Base-by-base conservation (phyloP, 2,113 vertebrate species). In the Hiodon alosoides region DNA sequence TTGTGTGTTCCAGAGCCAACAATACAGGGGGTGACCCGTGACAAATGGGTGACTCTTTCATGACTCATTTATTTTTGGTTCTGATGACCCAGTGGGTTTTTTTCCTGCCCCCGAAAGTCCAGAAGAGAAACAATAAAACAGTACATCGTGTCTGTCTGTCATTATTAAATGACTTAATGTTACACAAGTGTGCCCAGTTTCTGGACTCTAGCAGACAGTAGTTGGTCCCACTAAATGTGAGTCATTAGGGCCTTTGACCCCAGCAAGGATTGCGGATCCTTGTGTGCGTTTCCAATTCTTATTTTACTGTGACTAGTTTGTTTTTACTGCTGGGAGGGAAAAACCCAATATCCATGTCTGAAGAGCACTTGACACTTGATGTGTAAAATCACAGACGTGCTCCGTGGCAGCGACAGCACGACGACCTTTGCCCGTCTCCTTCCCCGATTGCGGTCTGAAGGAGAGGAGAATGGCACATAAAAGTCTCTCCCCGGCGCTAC, bases 281-380 rank as follows among this genome's bases (percentile, higher is more conserved):
- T 46, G 17, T 55, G 13, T 14, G 14, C 7, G 58, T 31, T 31
- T 31, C 2, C 31, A 31, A 31, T 31, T 31, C 31, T 9, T 59
- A 59, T 8, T 6, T 14, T 57, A 57, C 55, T 3, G 58, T 31
- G 14, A 59, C 14, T 3, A 10, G 48, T 55, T 60, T 71, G 46
- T 71, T 71, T 59, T 71, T 71, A 59, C 69, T 59, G 69, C 69
- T 71, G 69, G 69, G 54, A 31, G 46, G 7, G 54, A 4, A 5
- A 70, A 17, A 54, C 58, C 46, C 70, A 59, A 57, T 57, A n/a
- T 58, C 55, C 50, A 58, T 13, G 2, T 4, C 13, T 54, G 53
- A 59, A 57, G 68, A n/a, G 11, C 53, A 3, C 16, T 31, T 48
- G 46, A 71, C 70, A 59, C 57, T 31, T 31, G 31, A 48, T 47